These are phyloP conservation scores for Cossypha niveicapilla DNA, from an alignment of 2,797 vertebrate genomes.

Conservation along the genomic window DNA sequence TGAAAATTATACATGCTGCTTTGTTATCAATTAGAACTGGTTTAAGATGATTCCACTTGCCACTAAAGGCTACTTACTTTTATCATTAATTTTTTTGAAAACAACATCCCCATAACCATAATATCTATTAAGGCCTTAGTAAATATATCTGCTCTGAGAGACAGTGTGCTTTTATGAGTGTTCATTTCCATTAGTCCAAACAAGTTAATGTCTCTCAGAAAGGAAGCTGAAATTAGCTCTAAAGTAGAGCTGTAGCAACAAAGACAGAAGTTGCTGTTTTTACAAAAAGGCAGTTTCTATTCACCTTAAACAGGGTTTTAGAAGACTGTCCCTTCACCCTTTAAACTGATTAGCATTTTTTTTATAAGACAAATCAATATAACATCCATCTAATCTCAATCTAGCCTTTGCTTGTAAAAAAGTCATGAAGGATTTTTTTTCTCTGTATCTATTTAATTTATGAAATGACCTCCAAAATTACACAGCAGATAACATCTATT, in stretches of 20 bases:
- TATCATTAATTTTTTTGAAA: not conserved
- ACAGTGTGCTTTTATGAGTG: not conserved
- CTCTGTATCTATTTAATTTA: not conserved
- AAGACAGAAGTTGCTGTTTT: not conserved
- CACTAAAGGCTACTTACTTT: not conserved
- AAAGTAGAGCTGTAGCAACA: not conserved
- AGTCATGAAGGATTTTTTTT: not conserved
- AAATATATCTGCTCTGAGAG: not conserved
- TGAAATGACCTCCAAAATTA: not conserved
- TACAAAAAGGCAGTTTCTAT: not conserved
- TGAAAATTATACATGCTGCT: not conserved
- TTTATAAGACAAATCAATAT: not conserved
- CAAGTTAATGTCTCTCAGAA: not conserved
- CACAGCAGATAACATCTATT: not conserved
- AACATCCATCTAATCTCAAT: not conserved
- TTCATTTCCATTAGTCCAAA: not conserved
- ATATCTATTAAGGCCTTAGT: not conserved
- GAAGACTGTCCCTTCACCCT: not conserved
- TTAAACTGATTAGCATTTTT: not conserved
- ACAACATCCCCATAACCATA: not conserved
- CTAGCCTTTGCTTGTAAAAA: not conserved
- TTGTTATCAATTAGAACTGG: not conserved
- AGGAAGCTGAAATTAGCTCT: not conserved
- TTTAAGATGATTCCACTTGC: not conserved
- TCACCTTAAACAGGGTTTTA: not conserved